Evolutionary conservation across 2,888 invertebrate species (phyloP), one percentile per base, ranked within the genome.

Genomic region (Leptopterna dolabrata): DNA sequence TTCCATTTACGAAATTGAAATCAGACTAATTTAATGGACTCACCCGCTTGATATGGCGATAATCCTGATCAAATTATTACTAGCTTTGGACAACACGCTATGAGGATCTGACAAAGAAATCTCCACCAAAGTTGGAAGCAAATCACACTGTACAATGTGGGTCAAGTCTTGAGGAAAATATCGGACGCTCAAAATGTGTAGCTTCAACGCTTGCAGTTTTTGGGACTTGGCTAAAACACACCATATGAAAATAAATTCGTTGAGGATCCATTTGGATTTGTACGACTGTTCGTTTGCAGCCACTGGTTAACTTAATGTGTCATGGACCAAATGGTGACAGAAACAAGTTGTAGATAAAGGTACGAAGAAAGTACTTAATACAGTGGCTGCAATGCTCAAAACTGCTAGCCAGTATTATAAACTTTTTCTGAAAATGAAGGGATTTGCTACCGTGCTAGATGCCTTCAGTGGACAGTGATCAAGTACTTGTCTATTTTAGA

Each of bases 141-240:
- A 91, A 51, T 93, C 93, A 90, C 93, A 93, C 19, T 93, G 93
- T 11, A 94, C 93, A 0, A 93, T 93, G 63, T 94, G 92, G n/a
- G 92, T 92, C 43, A 94, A 91, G 91, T 94, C 94, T 84, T 92
- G 92, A 0, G 94, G 92, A 89, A 93, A 92, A 90, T 93, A 94
- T 88, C 92, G 92, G 11, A 93, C 92, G 90, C 94, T 94, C 88
- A 94, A 91, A 3, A 93, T 93, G 91, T 94, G 94, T 11, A 94
- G 91, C 0, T 93, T 93, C 47, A 93, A 91, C 76, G 94, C 91
- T 87, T 93, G 91, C 7, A 89, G 86, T 78, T 87, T 88, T 47
- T 88, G 87, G 78, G 86, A 86, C 88, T 90, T 88, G 3, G 47
- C 89, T 89, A 71, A 47, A 87, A 88, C 24, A 82, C 11, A 13